Base-by-base conservation (phyloP, 1,140 invertebrate genomes). In the Geopemphigus sp. region DNA sequence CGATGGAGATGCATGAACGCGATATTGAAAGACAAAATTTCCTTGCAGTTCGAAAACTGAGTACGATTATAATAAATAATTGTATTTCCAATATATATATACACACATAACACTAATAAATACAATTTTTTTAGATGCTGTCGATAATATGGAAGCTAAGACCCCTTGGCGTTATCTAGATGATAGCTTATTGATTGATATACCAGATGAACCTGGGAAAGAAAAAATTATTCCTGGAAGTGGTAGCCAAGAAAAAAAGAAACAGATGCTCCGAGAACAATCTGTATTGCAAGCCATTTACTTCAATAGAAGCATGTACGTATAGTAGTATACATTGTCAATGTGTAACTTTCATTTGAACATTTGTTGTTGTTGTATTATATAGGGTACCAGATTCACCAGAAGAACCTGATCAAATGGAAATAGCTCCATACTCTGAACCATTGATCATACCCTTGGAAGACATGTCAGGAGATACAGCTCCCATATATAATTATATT, bases 1-100 rank as follows among this genome's bases (percentile, higher is more conserved):
- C 56, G 19, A 78, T 78, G 74, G 74, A 78, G 47, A 78, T 78
- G 74, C 74, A 78, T 26, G 74, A 78, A 78, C 74, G 74, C 19
- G 74, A 78, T 50, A 5, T 78, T 50, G 74, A 78, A 50, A 61
- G 74, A 29, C 74, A 78, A 63, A 78, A 78, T 12, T 76, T 76
- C 22, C 19, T 78, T 14, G 74, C 74, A 26, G 74, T 63, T 26
- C 74, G 74, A 14, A 78, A 78, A 78, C 24, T 78, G 61, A 78
- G 74, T 78, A 63, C 15, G 74, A 22, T 57, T 19, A 26, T 24
- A 15, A 68, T 17, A 24, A 50, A 15, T 29, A 24, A 10, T n/a
- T n/a, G n/a, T n/a, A n/a, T n/a, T n/a, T n/a, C n/a, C n/a, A n/a
- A n/a, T n/a, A n/a, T n/a, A n/a, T n/a, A n/a, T n/a, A 26, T 1